Evolutionary conservation across 1,140 invertebrate species (phyloP).

Genomic region (Drosophila teissieri): DNA sequence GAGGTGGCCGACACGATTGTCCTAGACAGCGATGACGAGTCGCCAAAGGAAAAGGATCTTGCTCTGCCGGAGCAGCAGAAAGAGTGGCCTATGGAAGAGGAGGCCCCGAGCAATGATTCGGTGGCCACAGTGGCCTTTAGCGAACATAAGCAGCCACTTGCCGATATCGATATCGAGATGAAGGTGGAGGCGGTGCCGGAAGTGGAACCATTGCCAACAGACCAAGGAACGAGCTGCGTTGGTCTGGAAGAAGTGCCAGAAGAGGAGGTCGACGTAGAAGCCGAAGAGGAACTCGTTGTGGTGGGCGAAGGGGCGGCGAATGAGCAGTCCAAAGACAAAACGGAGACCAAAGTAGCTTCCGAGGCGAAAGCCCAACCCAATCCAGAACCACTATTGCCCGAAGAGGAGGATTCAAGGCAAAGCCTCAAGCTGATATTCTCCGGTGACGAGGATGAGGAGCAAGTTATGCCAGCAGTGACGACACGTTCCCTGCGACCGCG

Average conservation of each 20-base stretch:
- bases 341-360: background rate
- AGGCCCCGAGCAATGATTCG: slow-evolving; percentile 23
- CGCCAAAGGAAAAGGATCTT: background rate
- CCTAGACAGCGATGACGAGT: slow-evolving; percentile 44
- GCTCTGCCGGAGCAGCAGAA: background rate
- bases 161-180: background rate
- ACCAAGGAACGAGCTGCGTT: background rate
- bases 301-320: too few species aligned
- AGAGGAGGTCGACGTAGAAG: background rate
- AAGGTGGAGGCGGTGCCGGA: background rate
- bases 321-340: background rate
- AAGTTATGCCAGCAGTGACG: background rate
- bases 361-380: background rate
- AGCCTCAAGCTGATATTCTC: slow-evolving; percentile 34
- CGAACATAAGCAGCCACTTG: slow-evolving; percentile 18
- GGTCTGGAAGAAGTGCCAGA: background rate
- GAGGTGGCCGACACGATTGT: slow-evolving; percentile 47
- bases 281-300: background rate
- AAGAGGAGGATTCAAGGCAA: slow-evolving; percentile 23
- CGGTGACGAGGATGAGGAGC: slow-evolving; percentile 35
- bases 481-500: background rate
- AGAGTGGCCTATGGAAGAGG: background rate
- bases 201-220: background rate
- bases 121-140: slow-evolving; percentile 28
- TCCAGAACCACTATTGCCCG: background rate